Percentiles rank a stretch among this genome's conserved stretches.
Conservation (phyloP, 1,140 invertebrate species). For the Camponotus pennsylvanicus region DNA sequence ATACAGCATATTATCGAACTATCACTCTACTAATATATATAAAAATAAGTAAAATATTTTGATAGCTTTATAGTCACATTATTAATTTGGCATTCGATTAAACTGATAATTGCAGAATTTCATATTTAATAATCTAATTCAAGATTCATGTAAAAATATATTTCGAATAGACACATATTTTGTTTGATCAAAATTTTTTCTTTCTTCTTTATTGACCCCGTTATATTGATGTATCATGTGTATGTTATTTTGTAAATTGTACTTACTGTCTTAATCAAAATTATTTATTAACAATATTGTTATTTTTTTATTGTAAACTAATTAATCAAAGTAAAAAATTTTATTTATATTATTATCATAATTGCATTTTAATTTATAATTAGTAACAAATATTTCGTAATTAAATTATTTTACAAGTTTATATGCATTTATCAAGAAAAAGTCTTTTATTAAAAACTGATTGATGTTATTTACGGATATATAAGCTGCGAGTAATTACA, state of each 20-base stretch:
- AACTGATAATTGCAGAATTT: neutral
- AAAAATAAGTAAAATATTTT: neutral
- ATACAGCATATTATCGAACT: neutral
- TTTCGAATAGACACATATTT: slow-evolving; percentile 11
- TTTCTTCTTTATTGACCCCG: slow-evolving; percentile 4
- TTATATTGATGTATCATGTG: neutral
- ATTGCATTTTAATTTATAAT: neutral
- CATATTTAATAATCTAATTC: neutral
- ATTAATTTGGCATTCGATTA: neutral
- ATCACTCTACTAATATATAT: neutral
- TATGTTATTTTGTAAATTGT: neutral
- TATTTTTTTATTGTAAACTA: slow-evolving; percentile 17
- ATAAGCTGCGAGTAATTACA: neutral
- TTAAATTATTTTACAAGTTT: neutral
- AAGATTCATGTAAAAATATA: slow-evolving; percentile 20
- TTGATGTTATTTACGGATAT: neutral
- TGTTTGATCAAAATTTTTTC: slow-evolving; percentile 16
- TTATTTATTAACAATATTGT: neutral
- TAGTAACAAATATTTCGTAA: neutral
- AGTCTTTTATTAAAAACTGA: neutral
- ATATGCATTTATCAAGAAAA: neutral
- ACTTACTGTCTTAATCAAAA: neutral
- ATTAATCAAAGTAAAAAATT: neutral
- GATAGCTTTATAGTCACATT: neutral
- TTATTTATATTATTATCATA: neutral